Conservation (phyloP, 1,140 invertebrate genomes). For the Leptopilina boulardi region DNA sequence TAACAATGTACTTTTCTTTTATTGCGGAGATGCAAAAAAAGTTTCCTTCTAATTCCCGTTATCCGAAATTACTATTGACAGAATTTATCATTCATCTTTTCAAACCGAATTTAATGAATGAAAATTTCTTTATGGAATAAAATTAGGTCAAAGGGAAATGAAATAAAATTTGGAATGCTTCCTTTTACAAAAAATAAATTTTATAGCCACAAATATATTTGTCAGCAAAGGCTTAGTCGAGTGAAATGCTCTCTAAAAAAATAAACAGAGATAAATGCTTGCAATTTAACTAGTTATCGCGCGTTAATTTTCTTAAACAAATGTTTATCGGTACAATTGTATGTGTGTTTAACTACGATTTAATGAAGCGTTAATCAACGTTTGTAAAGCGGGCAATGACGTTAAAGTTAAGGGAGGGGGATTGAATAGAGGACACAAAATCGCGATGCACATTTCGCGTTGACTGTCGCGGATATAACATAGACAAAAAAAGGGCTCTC, state of each 20-base stretch:
- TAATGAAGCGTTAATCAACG: constrained; percentile 30
- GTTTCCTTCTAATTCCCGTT: no score
- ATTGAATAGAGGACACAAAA: background rate
- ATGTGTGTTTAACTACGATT: constrained; percentile 12
- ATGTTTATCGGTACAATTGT: background rate
- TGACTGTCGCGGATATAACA: background rate
- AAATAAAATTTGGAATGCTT: no score
- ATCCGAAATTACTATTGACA: no score
- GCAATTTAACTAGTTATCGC: constrained; percentile 29
- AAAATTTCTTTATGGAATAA: no score
- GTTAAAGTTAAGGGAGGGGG: background rate
- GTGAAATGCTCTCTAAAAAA: background rate
- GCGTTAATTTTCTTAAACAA: constrained; percentile 22
- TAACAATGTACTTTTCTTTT: no score
- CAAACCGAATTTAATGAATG: no score
- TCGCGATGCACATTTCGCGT: background rate
- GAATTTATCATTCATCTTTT: no score
- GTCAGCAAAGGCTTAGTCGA: background rate
- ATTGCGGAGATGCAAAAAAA: no score
- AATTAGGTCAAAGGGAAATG: no score
- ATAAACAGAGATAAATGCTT: constrained; percentile 13
- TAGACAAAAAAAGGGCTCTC: constrained; percentile 3
- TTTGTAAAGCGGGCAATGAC: constrained; percentile 10
- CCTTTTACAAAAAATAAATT: no score
- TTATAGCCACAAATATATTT: background rate